A percentile compares a stretch with the other conserved stretches of the same genome.
phyloP scores from a whole-genome alignment of 1,140 invertebrate genomes.

The Macrobrachium nipponense region DNA sequence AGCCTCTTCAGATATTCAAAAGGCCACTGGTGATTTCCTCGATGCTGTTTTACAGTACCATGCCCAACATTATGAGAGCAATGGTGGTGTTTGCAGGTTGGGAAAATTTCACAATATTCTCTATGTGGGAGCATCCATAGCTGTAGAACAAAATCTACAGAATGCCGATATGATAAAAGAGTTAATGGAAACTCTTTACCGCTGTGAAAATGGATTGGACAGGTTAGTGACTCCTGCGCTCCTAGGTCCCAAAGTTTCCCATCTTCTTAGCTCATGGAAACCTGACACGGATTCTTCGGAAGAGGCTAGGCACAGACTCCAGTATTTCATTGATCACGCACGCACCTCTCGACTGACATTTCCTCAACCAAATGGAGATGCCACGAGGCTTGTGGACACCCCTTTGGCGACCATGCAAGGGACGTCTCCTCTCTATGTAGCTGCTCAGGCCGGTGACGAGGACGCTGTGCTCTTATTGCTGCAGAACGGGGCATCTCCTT shows the following conservation, averaged over 20 bases:
- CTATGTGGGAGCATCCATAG: conserved; percentile 36
- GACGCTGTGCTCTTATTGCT: conserved; percentile 39
- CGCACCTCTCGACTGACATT: conserved; percentile 1
- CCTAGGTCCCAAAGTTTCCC: conserved; percentile 34
- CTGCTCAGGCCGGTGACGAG: conserved; percentile 41
- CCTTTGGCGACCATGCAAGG: conserved; percentile 44
- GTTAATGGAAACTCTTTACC: conserved; percentile 25
- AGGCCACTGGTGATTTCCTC: conserved; percentile 6
- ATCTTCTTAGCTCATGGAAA: conserved; percentile 35
- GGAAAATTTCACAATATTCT: conserved; percentile 54
- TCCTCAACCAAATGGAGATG: not conserved
- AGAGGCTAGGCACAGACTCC: conserved; percentile 32
- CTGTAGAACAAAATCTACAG: conserved; percentile 13
- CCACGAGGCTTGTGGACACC: conserved; percentile 1
- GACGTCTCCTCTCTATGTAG: conserved; percentile 35
- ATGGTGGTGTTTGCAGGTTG: conserved; percentile 45
- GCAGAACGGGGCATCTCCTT: conserved; percentile 38
- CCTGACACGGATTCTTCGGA: conserved; percentile 35
- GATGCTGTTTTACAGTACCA: conserved; percentile 40
- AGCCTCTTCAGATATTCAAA: conserved; percentile 6
- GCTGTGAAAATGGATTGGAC: conserved; percentile 44
- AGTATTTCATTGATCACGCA: conserved; percentile 42
- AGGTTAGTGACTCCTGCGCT: conserved; percentile 39
- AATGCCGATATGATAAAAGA: conserved; percentile 19
- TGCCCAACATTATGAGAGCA: conserved; percentile 4